phyloP scores from a whole-genome alignment of 2,113 vertebrate species.

The Alectura lathami region DNA sequence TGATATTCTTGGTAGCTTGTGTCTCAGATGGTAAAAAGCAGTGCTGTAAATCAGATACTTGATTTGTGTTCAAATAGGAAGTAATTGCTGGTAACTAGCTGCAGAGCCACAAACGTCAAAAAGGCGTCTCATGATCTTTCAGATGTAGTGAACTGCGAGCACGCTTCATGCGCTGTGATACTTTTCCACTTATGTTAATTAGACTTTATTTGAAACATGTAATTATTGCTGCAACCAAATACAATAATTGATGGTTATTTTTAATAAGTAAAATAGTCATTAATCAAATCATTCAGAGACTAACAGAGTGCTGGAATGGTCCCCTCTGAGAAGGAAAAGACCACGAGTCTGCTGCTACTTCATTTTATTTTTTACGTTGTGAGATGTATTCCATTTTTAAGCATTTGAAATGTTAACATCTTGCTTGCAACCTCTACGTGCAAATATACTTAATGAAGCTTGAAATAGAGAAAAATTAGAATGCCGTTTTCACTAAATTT shows the following conservation, averaged over 20 bases:
- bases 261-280: conserved; percentile 70
- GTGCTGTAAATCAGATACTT: background rate
- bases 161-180: conserved; percentile 42
- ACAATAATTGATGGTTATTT: conserved; percentile 75
- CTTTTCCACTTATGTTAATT: conserved; percentile 75
- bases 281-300: conserved; percentile 73
- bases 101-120: conserved; percentile 18
- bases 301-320: conserved; percentile 21
- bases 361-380: conserved; percentile 5
- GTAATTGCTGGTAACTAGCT: conserved; percentile 19
- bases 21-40: background rate
- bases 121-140: background rate
- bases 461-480: conserved; percentile 42
- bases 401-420: conserved; percentile 50
- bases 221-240: conserved; percentile 69
- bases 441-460: conserved; percentile 48
- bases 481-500: background rate
- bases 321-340: conserved; percentile 1
- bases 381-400: conserved; percentile 37
- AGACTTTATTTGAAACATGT: conserved; percentile 70
- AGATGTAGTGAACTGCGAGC: conserved; percentile 15
- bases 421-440: conserved; percentile 19
- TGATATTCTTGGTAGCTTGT: background rate
- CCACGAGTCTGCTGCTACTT: background rate
- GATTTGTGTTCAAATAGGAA: background rate